Percentiles rank a stretch among this genome's conserved stretches.
phyloP scores from a whole-genome alignment of 2,888 invertebrate species.

The Philaethria dido region DNA sequence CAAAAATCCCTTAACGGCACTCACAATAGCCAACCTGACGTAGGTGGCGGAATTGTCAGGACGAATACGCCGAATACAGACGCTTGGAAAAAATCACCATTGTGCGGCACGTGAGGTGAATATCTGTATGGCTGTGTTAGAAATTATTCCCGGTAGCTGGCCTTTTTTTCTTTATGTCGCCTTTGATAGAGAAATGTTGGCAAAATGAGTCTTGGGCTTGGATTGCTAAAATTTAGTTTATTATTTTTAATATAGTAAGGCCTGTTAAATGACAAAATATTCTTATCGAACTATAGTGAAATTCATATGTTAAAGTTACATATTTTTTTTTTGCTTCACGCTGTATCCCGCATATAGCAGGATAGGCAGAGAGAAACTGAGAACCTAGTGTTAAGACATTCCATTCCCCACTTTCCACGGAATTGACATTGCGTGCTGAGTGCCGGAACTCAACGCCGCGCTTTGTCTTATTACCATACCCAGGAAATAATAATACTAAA shows the following conservation, averaged over 20 bases:
- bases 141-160: slow-evolving; percentile 59
- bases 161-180: slow-evolving; percentile 27
- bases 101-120: slow-evolving; percentile 69
- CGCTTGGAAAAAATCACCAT: slow-evolving; percentile 63
- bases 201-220: slow-evolving; percentile 9
- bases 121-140: slow-evolving; percentile 56
- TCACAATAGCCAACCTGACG: slow-evolving; percentile 43
- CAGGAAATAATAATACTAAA: no score
- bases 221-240: neutral
- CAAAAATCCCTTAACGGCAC: slow-evolving; percentile 42
- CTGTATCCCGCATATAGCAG: no score
- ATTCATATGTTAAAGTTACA: no score
- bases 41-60: slow-evolving; percentile 52
- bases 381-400: no score
- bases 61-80: slow-evolving; percentile 54
- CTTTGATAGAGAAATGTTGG: slow-evolving; percentile 6
- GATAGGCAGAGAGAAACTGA: no score
- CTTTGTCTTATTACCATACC: no score
- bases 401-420: no score
- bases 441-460: no score
- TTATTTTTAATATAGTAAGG: neutral
- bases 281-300: no score
- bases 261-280: no score
- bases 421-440: no score
- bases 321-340: no score